Base-by-base conservation (phyloP, 2,888 invertebrate species). In the Volucella inflata region DNA sequence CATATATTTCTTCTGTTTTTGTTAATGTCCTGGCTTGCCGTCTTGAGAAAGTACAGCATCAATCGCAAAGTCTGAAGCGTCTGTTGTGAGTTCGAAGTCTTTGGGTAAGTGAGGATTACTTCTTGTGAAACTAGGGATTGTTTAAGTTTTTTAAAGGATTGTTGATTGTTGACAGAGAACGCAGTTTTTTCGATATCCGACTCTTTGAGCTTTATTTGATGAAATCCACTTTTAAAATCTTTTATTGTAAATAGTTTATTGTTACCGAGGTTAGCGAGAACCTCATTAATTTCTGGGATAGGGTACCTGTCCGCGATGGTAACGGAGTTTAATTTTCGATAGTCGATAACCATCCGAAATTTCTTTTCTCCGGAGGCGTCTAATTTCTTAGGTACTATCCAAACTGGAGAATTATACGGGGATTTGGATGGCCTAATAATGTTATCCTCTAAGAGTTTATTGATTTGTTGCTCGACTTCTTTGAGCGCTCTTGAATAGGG, bases 321-420 rank as follows among this genome's bases (percentile, higher is more conserved):
- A 9, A 62, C 42, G 10, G 44, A 30, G 11, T 85, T 87, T 2
- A 87, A 10, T 60, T 72, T 79, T 4, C 64, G 12, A 53, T 64
- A 84, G 8, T 87, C 77, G 9, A 87, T 80, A 0, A 87, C 83
- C 30, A 80, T 12, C n/a, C 77, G 40, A 40, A 50, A 78, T 11
- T 75, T 36, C 12, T 67, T 82, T 36, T 44, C 46, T 36, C 65
- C 57, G 1, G 64, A 65, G 8, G 72, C 40, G 17, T 77, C 53
- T 16, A 48, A 17, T 36, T 76, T 76, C 42, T 76, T 76, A 12
- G 67, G 57, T 8, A 67, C 48, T 38, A 67, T 48, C 76, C 67
- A 55, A 6, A 74, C 74, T 0, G 70, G 44, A n/a, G 44, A 78
- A 14, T 68, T 68, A 8, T 77, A 77, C 3, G 68, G 77, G 1